A percentile compares a stretch with the other conserved stretches of the same genome.
These are phyloP conservation scores for Balaenoptera acutorostrata DNA, from an alignment of 2,113 vertebrate species.

Conservation along the genomic window DNA sequence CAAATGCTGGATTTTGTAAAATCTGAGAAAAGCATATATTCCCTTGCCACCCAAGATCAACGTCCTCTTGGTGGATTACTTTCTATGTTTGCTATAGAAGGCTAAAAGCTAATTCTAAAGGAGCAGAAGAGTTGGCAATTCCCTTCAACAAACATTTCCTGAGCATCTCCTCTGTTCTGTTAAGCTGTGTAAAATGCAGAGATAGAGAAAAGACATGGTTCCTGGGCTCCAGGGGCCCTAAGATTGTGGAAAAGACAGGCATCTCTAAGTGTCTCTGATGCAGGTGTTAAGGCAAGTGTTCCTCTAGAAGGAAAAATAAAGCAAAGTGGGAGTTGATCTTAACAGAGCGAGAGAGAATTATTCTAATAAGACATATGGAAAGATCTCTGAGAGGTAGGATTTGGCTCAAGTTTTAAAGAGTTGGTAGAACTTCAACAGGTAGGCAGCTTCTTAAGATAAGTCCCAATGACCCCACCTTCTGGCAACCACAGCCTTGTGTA, in stretches of 20 bases:
- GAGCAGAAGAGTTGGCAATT: neutral
- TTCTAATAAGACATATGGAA: neutral
- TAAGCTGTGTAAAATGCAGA: neutral
- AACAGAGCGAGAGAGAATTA: neutral
- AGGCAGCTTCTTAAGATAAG: neutral
- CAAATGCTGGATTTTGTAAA: neutral
- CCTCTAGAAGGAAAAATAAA: neutral
- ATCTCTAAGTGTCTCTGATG: neutral
- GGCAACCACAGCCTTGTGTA: too few species aligned
- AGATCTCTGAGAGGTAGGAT: neutral
- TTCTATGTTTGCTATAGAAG: neutral
- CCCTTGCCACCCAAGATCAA: neutral
- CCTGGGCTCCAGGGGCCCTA: neutral
- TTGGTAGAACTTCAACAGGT: neutral
- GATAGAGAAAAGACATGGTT: neutral
- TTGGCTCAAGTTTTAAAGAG: neutral
- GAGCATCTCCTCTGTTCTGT: neutral
- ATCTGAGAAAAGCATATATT: neutral
- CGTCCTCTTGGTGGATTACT: neutral
- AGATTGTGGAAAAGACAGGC: neutral
- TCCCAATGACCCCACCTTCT: accelerated
- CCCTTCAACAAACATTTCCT: neutral
- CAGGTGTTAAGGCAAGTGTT: neutral
- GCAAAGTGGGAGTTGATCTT: neutral
- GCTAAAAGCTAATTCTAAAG: neutral